Conservation (phyloP, 1,140 invertebrate genomes). For the Ruditapes philippinarum region DNA sequence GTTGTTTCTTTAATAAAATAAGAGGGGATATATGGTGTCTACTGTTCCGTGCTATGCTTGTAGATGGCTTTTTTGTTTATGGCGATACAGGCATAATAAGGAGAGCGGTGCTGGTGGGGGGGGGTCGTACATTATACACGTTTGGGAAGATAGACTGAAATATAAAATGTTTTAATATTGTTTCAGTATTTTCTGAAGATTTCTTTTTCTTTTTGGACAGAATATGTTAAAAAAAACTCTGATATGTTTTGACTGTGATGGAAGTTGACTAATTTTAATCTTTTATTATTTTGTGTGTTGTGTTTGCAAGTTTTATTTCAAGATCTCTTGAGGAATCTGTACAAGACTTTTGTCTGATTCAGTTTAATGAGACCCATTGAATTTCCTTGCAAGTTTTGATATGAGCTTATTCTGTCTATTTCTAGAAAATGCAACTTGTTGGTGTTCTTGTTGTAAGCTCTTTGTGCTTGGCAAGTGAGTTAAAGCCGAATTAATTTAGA, state of each 20-base stretch:
- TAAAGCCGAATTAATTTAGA: no score
- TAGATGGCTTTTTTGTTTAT: neutral
- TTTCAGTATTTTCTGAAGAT: no score
- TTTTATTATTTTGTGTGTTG: neutral
- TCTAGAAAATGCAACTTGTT: neutral
- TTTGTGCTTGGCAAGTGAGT: no score
- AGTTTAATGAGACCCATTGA: neutral
- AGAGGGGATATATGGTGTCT: neutral
- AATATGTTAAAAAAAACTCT: no score
- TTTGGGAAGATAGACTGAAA: neutral
- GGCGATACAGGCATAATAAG: no score
- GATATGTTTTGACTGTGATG: neutral
- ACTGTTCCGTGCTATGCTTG: neutral
- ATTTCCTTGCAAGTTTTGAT: neutral
- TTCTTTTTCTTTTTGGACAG: no score
- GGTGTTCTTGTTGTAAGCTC: no score
- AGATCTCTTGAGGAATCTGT: neutral
- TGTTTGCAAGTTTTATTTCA: neutral
- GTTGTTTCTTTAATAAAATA: neutral
- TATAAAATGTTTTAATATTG: no score
- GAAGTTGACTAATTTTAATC: neutral
- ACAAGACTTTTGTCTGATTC: no score
- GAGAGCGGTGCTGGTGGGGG: no score
- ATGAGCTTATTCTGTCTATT: neutral
- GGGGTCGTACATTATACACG: no score